Evolutionary conservation across 2,797 vertebrate genomes (phyloP).

Genomic region (Discoglossus pictus): DNA sequence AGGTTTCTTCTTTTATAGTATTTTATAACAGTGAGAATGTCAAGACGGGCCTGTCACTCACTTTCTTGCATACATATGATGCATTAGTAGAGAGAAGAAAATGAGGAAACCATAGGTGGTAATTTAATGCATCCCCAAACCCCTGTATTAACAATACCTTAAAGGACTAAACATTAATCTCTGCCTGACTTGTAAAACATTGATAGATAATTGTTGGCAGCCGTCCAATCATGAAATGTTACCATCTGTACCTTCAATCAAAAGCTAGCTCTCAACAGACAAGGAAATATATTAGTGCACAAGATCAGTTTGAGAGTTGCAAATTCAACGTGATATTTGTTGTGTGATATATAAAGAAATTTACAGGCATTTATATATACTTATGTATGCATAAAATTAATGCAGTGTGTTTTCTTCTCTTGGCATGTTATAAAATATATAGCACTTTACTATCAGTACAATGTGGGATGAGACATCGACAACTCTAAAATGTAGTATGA

Average conservation of each 20-base stretch:
- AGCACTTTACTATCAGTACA: too few relatives aligned
- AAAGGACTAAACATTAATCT: constrained; percentile 50
- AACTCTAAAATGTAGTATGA: too few relatives aligned
- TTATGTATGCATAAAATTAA: constrained; percentile 2
- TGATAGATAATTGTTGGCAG: constrained; percentile 51
- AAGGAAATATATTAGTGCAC: not conserved
- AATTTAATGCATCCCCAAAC: constrained; percentile 50
- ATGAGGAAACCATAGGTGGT: constrained; percentile 51
- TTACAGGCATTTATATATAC: not conserved
- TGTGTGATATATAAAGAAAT: not conserved
- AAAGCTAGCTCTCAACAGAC: constrained; percentile 14
- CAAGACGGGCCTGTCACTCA: constrained; percentile 41
- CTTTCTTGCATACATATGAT: constrained; percentile 51
- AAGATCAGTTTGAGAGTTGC: too few relatives aligned
- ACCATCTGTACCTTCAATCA: constrained; percentile 40
- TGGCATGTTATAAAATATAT: too few relatives aligned
- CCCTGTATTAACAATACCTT: constrained; percentile 40
- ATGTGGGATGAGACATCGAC: too few relatives aligned
- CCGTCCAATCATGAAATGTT: constrained; percentile 30
- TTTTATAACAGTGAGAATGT: constrained; percentile 43
- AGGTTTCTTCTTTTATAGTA: constrained; percentile 40
- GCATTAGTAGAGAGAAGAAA: constrained; percentile 47
- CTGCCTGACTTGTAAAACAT: constrained; percentile 49
- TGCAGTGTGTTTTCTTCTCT: not conserved
- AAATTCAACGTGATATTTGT: too few relatives aligned